These are phyloP conservation scores for Holotrichia oblita DNA, from an alignment of 1,140 invertebrate genomes.

Conservation along the genomic window DNA sequence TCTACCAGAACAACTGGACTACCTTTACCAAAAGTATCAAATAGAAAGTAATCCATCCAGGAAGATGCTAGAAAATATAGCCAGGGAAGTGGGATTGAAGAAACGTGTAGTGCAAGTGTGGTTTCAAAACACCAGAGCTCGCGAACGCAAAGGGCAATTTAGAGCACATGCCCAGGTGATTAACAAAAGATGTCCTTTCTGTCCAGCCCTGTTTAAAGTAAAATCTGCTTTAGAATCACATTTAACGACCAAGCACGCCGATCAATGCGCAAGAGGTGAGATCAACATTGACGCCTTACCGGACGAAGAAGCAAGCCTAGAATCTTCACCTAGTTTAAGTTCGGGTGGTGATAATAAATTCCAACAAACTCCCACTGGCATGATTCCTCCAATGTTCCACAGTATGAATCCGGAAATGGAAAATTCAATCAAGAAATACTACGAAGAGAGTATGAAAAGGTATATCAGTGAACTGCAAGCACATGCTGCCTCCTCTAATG, in stretches of 20 bases:
- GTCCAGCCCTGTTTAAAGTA: conserved; percentile 92
- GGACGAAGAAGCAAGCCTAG: conserved; percentile 83
- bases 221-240: conserved; percentile 95
- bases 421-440: conserved; percentile 87
- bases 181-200: conserved; percentile 95
- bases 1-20: conserved; percentile 95
- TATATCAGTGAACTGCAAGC: conserved; percentile 85
- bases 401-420: conserved; percentile 80
- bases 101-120: conserved; percentile 97
- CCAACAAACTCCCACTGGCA: conserved; percentile 69
- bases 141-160: conserved; percentile 91
- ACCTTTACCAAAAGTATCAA: conserved; percentile 97
- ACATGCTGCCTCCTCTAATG: conserved; percentile 72
- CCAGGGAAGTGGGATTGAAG: conserved; percentile 93
- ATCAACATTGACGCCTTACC: conserved; percentile 93
- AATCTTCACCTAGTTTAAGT: conserved; percentile 77
- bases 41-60: conserved; percentile 96
- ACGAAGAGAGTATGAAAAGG: conserved; percentile 91
- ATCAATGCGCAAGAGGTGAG: conserved; percentile 90
- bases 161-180: conserved; percentile 94
- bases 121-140: conserved; percentile 91
- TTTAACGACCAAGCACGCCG: conserved; percentile 90
- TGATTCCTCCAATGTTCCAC: conserved; percentile 79
- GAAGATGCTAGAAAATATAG: conserved; percentile 97
- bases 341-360: conserved; percentile 70